Evolutionary conservation across 2,797 vertebrate species (phyloP).

Genomic region (Cossypha dichroa): DNA sequence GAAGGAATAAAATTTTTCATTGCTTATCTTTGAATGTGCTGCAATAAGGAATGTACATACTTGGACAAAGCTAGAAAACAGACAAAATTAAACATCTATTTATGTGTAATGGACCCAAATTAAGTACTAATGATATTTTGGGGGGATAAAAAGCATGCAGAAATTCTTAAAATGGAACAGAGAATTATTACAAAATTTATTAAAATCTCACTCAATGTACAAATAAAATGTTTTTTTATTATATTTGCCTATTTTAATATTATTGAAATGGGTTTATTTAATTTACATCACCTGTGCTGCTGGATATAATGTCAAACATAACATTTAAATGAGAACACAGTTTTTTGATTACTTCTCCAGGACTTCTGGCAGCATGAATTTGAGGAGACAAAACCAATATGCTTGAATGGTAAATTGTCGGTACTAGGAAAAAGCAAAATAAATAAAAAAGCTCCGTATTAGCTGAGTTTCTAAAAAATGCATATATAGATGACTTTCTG

Average conservation of each 20-base stretch:
- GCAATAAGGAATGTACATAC: neutral
- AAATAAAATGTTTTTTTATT: neutral
- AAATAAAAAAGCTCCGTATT: neutral
- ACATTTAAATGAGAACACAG: neutral
- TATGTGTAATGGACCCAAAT: neutral
- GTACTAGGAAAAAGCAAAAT: neutral
- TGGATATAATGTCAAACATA: neutral
- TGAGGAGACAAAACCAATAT: neutral
- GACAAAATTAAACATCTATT: neutral
- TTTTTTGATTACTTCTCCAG: neutral
- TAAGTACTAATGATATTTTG: neutral
- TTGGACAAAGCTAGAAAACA: neutral
- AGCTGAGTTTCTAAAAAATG: neutral
- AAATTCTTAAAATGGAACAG: neutral
- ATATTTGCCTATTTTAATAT: neutral
- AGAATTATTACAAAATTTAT: neutral
- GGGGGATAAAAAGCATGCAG: neutral
- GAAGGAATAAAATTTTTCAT: neutral
- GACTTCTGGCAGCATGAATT: neutral
- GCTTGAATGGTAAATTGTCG: neutral
- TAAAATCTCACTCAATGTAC: neutral
- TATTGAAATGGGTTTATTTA: neutral
- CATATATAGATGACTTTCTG: neutral
- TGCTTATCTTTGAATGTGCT: neutral
- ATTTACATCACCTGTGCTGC: neutral